Evolutionary conservation across 37 sponge, comb jelly and placozoan species (phyloP).

Genomic region (Hormiphora californensis): DNA sequence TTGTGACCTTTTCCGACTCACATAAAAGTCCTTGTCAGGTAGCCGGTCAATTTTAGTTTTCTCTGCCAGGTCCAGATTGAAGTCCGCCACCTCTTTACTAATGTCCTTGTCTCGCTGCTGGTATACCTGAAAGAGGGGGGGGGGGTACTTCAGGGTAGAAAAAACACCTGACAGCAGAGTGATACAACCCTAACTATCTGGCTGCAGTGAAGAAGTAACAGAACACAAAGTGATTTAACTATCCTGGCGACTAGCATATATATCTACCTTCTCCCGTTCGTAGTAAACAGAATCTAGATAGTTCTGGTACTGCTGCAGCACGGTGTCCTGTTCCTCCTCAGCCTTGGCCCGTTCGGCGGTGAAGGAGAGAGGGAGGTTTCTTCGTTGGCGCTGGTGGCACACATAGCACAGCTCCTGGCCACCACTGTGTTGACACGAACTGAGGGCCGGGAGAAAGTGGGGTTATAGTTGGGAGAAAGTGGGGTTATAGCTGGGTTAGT

Average conservation of each 20-base stretch:
- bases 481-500: too few relatives aligned
- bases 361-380: slow-evolving; percentile 67
- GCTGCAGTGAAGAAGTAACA: neutral
- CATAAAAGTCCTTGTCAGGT: slow-evolving; percentile 3
- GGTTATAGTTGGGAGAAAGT: too few relatives aligned
- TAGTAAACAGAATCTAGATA: slow-evolving; percentile 54
- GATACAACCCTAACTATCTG: neutral
- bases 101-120: slow-evolving; percentile 26
- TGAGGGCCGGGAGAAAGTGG: too few relatives aligned
- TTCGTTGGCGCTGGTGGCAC: slow-evolving; percentile 73
- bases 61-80: slow-evolving; percentile 56
- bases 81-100: slow-evolving; percentile 59
- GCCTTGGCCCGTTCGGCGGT: slow-evolving; percentile 59
- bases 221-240: too few relatives aligned
- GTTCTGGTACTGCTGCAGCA: slow-evolving; percentile 67
- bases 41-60: neutral
- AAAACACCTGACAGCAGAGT: neutral
- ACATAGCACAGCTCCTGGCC: slow-evolving; percentile 83
- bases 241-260: too few relatives aligned
- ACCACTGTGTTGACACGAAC: slow-evolving; percentile 30
- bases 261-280: slow-evolving; percentile 59
- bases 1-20: slow-evolving; percentile 37
- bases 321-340: slow-evolving; percentile 59
- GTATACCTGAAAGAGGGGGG: slow-evolving; percentile 9
- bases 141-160: neutral